Conservation (phyloP, 2,888 invertebrate genomes). For the Syrphus vitripennis region DNA sequence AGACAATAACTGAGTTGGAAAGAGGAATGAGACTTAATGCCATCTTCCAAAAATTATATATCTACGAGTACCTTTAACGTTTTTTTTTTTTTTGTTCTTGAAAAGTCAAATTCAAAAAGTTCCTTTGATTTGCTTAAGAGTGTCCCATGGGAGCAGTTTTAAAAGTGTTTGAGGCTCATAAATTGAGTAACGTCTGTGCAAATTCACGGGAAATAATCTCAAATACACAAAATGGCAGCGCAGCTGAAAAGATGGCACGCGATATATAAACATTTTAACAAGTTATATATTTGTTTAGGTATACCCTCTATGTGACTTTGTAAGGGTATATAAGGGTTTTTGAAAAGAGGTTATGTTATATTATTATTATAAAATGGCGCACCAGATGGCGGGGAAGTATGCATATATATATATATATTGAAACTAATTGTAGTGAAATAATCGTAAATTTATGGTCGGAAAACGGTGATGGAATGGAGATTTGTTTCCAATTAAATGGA, state of each 20-base stretch:
- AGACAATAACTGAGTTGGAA: background rate
- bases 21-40: background rate
- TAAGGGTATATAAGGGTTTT: too few species aligned
- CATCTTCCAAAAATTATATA: background rate
- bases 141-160: conserved; percentile 69
- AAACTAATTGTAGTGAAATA: conserved; percentile 71
- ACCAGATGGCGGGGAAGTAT: background rate
- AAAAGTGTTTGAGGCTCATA: conserved; percentile 66
- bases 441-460: conserved; percentile 69
- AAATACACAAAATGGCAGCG: conserved; percentile 60
- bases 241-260: conserved; percentile 25
- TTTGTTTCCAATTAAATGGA: conserved; percentile 70
- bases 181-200: conserved; percentile 55
- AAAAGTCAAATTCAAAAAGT: conserved; percentile 53
- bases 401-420: too few species aligned
- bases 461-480: conserved; percentile 65
- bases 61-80: background rate
- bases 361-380: background rate
- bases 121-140: conserved; percentile 70
- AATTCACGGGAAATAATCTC: conserved; percentile 66
- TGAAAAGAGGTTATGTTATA: background rate
- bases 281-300: background rate
- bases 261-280: background rate
- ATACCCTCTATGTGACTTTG: background rate
- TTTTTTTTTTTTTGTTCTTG: conserved; percentile 29